Percentiles rank a stretch among this genome's conserved stretches.
These are phyloP conservation scores for Henricia sp. DNA, from an alignment of 53 echinoderm and acorn worm species.

Conservation along the genomic window DNA sequence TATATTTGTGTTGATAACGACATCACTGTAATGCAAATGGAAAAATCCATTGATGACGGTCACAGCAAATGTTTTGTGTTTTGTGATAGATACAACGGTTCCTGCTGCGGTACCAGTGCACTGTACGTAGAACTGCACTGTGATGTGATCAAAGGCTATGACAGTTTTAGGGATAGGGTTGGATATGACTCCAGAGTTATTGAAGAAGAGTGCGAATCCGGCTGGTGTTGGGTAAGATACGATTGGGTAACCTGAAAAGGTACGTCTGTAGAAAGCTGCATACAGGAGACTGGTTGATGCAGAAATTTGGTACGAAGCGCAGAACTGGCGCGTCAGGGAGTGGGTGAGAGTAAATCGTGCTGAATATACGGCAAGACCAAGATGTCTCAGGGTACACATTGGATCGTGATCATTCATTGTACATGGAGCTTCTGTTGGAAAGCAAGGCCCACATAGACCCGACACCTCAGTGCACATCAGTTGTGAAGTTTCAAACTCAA, in stretches of 20 bases:
- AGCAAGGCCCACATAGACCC: conserved; percentile 89
- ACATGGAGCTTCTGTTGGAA: conserved; percentile 53
- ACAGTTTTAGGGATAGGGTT: conserved; percentile 44
- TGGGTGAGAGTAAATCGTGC: conserved; percentile 61
- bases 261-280: conserved; percentile 22
- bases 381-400: conserved; percentile 68
- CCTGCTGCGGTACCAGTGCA: conserved; percentile 63
- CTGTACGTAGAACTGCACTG: conserved; percentile 79
- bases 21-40: conserved; percentile 65
- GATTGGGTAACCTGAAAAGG: conserved; percentile 37
- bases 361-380: conserved; percentile 72
- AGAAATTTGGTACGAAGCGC: conserved; percentile 54
- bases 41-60: conserved; percentile 57
- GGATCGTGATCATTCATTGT: conserved; percentile 60
- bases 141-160: conserved; percentile 33
- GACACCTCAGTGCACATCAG: conserved; percentile 45
- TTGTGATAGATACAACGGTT: conserved; percentile 72
- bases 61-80: conserved; percentile 69
- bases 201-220: conserved; percentile 80
- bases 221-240: conserved; percentile 49
- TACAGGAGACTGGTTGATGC: conserved; percentile 64
- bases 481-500: conserved; percentile 59
- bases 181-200: conserved; percentile 71
- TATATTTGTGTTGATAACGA: conserved; percentile 64
- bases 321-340: conserved; percentile 57